phyloP scores from a whole-genome alignment of 1,140 invertebrate species.

The Drosophila quadrilineata region DNA sequence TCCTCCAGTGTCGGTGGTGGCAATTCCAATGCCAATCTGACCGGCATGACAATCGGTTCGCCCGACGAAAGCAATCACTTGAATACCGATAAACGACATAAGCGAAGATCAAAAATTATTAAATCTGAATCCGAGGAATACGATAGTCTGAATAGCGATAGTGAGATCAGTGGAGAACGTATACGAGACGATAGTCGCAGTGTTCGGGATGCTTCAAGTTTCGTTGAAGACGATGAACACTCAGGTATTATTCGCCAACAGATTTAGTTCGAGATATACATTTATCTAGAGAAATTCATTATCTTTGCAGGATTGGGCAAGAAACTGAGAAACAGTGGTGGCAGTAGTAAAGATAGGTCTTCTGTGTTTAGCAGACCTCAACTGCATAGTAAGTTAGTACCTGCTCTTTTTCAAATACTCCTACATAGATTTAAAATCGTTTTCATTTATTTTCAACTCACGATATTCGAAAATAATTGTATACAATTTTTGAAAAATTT shows the following conservation, averaged over 20 bases:
- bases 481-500: too few species aligned
- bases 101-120: slow-evolving; percentile 55
- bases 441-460: too few species aligned
- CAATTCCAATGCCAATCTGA: slow-evolving; percentile 30
- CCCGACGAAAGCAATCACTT: slow-evolving; percentile 45
- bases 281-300: neutral
- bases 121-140: slow-evolving; percentile 85
- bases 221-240: slow-evolving; percentile 82
- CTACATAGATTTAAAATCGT: neutral
- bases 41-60: slow-evolving; percentile 20
- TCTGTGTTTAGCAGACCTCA: slow-evolving; percentile 82
- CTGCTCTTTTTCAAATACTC: slow-evolving; percentile 50
- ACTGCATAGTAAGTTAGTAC: slow-evolving; percentile 86
- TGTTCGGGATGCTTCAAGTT: slow-evolving; percentile 82
- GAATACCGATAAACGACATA: slow-evolving; percentile 53
- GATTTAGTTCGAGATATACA: neutral
- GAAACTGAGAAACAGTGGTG: slow-evolving; percentile 39
- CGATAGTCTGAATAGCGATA: slow-evolving; percentile 84
- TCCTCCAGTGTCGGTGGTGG: slow-evolving; percentile 46
- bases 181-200: slow-evolving; percentile 64
- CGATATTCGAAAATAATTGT: too few species aligned
- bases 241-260: slow-evolving; percentile 7
- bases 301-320: slow-evolving; percentile 44
- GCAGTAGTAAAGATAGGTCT: slow-evolving; percentile 54
- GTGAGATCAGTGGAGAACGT: slow-evolving; percentile 76